Conservation (phyloP, 35 echinoderm and acorn worm species). For the Amphiura filiformis region DNA sequence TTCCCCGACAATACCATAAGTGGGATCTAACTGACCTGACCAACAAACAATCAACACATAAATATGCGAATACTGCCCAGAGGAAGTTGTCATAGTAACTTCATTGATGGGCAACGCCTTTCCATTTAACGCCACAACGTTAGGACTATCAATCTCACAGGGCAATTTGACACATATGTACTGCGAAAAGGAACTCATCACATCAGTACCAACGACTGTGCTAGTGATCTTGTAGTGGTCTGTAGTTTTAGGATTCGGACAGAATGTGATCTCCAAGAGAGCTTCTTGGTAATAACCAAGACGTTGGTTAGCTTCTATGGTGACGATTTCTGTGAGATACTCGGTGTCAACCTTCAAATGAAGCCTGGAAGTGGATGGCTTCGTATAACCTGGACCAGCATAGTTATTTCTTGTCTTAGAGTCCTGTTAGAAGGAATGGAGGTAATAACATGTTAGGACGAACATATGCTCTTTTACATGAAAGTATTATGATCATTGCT, state of each 20-base stretch:
- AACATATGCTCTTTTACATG: too few species aligned
- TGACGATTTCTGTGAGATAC: not conserved
- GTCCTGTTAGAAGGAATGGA: too few species aligned
- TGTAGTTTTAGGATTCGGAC: not conserved
- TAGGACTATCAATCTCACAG: not conserved
- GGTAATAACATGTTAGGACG: too few species aligned
- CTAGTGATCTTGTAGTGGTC: not conserved
- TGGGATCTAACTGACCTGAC: not conserved
- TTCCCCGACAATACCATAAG: not conserved
- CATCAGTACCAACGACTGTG: not conserved
- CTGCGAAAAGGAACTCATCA: not conserved
- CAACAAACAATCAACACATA: not conserved
- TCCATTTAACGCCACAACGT: not conserved
- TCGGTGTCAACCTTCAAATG: too few species aligned
- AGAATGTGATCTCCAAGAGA: not conserved
- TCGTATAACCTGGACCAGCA: too few species aligned
- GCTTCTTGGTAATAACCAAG: not conserved
- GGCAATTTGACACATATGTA: not conserved
- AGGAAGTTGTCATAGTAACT: not conserved
- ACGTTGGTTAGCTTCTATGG: not conserved
- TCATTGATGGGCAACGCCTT: not conserved
- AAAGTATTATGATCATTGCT: too few species aligned
- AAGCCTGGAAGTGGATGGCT: too few species aligned
- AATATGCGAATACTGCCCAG: not conserved
- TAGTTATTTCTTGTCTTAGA: too few species aligned